Evolutionary conservation across 1,140 invertebrate genomes (phyloP).

Genomic region (Tetragnatha versicolor): DNA sequence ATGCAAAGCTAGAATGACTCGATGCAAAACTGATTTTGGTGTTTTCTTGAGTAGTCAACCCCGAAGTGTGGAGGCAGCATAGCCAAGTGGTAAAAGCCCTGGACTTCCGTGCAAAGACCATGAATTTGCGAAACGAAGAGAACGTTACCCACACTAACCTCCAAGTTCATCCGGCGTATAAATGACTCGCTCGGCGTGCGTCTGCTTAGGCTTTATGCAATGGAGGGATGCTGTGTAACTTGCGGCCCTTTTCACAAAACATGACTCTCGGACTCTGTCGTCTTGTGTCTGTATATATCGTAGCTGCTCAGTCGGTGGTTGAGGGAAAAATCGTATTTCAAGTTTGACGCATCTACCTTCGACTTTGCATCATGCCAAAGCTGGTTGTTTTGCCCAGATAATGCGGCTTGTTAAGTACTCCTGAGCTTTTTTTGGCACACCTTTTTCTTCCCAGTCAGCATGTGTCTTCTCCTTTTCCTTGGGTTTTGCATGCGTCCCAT

Average conservation of each 20-base stretch:
- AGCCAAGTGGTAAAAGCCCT: slow-evolving; percentile 51
- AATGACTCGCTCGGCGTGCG: slow-evolving; percentile 7
- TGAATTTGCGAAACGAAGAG: slow-evolving; percentile 48
- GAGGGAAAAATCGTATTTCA: no score
- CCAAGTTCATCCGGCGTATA: slow-evolving; percentile 49
- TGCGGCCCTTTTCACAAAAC: background rate
- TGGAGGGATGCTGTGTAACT: background rate
- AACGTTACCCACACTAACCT: slow-evolving; percentile 32
- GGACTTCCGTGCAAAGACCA: slow-evolving; percentile 45
- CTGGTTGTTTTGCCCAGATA: no score
- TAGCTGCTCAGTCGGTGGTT: slow-evolving; percentile 11
- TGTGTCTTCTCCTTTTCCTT: no score
- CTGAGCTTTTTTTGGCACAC: no score
- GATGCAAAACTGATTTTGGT: background rate
- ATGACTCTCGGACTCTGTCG: slow-evolving; percentile 8
- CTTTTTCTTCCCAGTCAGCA: no score
- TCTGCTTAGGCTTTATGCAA: background rate
- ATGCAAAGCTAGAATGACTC: background rate
- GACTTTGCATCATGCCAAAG: no score
- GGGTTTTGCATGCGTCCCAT: no score
- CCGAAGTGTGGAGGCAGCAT: slow-evolving; percentile 52
- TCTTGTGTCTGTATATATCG: background rate
- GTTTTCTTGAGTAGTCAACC: slow-evolving; percentile 52
- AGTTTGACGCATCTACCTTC: no score
- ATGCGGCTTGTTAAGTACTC: no score